phyloP scores from a whole-genome alignment of 2,113 vertebrate species.

The Microtus montanus region DNA sequence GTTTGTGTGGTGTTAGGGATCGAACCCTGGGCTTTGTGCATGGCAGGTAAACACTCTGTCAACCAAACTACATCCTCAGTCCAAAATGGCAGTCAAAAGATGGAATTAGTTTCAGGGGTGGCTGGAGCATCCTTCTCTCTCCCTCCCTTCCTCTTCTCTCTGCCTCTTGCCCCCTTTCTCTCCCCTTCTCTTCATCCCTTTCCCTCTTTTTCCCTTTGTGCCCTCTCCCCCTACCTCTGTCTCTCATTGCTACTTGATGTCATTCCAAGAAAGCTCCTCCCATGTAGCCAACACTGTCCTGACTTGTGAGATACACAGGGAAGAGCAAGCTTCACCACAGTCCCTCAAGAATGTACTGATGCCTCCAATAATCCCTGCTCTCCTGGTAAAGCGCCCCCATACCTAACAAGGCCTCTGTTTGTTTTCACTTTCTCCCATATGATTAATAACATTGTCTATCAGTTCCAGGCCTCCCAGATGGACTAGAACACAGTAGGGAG shows the following conservation, averaged over 20 bases:
- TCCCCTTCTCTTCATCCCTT: too few species aligned
- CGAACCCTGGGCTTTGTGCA: neutral
- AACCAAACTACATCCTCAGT: neutral
- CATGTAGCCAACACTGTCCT: neutral
- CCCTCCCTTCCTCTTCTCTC: neutral
- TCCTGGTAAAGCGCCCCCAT: neutral
- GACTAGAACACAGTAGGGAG: neutral
- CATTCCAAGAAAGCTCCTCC: neutral
- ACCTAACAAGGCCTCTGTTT: neutral
- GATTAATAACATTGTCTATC: neutral
- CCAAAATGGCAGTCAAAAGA: neutral
- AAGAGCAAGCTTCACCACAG: neutral
- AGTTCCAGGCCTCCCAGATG: neutral
- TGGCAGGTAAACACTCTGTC: neutral
- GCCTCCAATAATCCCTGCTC: neutral
- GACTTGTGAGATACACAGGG: neutral
- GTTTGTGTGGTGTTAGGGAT: neutral
- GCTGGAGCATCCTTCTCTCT: neutral
- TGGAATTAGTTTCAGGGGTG: neutral
- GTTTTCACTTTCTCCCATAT: slow-evolving; percentile 8
- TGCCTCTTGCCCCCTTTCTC: too few species aligned
- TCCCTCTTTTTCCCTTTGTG: neutral
- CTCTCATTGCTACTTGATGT: neutral
- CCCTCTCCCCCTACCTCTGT: neutral
- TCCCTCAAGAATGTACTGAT: neutral